A percentile compares a stretch with the other conserved stretches of the same genome.
Evolutionary conservation across 92 coral and sea anemone genomes (phyloP).

Genomic region (Muricea muricata): DNA sequence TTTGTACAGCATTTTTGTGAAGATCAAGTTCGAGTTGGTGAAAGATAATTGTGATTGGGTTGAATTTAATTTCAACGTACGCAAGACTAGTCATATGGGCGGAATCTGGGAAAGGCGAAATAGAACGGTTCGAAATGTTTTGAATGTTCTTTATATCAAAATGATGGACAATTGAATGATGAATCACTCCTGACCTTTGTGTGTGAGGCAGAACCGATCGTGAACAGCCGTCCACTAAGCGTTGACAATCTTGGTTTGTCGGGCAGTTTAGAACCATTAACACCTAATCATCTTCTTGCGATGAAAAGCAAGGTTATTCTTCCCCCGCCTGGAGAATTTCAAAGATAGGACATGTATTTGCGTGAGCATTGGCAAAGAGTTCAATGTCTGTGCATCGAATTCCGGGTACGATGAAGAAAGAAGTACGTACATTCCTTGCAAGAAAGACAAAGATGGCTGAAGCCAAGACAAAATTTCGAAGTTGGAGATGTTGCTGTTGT

Average conservation of each 20-base stretch:
- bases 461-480: too few relatives aligned
- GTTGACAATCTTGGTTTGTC: constrained; percentile 42
- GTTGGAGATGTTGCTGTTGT: too few relatives aligned
- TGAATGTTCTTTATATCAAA: constrained; percentile 52
- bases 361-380: constrained; percentile 60
- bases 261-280: constrained; percentile 34
- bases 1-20: too few relatives aligned
- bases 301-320: too few relatives aligned
- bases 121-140: constrained; percentile 51
- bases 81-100: constrained; percentile 65
- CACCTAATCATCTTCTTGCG: too few relatives aligned
- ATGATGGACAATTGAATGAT: too few relatives aligned
- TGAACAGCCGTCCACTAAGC: constrained; percentile 55
- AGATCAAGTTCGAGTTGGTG: constrained; percentile 44
- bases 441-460: too few relatives aligned
- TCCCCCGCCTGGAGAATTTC: constrained; percentile 55
- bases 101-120: constrained; percentile 62
- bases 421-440: too few relatives aligned
- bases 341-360: constrained; percentile 35
- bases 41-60: constrained; percentile 58
- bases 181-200: too few relatives aligned
- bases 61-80: constrained; percentile 39
- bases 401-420: too few relatives aligned
- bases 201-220: too few relatives aligned
- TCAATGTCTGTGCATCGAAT: constrained; percentile 51